Conservation (phyloP, 2,888 invertebrate species). For the Lycia hirtaria region DNA sequence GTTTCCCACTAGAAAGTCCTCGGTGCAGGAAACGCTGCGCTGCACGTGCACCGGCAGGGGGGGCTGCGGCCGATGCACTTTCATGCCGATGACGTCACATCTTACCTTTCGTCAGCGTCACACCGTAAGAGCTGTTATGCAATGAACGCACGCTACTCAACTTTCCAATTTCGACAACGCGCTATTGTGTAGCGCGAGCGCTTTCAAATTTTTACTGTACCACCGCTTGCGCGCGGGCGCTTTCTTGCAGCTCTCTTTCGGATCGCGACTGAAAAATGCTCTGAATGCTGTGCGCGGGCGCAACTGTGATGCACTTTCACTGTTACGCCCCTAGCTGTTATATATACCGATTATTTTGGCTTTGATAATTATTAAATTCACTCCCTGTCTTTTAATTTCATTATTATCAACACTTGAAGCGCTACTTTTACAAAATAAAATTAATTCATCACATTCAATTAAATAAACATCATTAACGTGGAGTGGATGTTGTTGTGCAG, state of each 20-base stretch:
- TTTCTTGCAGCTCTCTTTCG: conserved; percentile 79
- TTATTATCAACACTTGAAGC: too few relatives aligned
- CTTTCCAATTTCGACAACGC: conserved; percentile 86
- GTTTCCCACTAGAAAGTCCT: conserved; percentile 85
- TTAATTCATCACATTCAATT: too few relatives aligned
- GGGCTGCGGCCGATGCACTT: conserved; percentile 83
- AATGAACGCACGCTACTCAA: conserved; percentile 80
- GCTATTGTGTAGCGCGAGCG: conserved; percentile 85
- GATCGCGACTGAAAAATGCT: conserved; percentile 78
- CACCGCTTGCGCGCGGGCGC: conserved; percentile 74
- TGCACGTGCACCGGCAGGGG: conserved; percentile 61
- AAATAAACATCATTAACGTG: too few relatives aligned
- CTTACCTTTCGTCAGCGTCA: conserved; percentile 82
- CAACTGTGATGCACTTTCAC: conserved; percentile 79
- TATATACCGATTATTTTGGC: conserved; percentile 39
- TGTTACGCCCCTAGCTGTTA: conserved; percentile 61
- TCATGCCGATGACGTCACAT: conserved; percentile 80
- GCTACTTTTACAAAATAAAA: too few relatives aligned
- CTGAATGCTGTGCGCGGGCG: conserved; percentile 72
- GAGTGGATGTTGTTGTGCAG: too few relatives aligned
- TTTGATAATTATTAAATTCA: neutral
- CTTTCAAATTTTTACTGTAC: conserved; percentile 83
- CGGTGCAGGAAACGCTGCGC: conserved; percentile 76
- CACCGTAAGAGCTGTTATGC: conserved; percentile 82
- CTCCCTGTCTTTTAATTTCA: neutral